These are phyloP conservation scores for Sinocyclocheilus grahami DNA, from an alignment of 2,113 vertebrate genomes.

Conservation along the genomic window DNA sequence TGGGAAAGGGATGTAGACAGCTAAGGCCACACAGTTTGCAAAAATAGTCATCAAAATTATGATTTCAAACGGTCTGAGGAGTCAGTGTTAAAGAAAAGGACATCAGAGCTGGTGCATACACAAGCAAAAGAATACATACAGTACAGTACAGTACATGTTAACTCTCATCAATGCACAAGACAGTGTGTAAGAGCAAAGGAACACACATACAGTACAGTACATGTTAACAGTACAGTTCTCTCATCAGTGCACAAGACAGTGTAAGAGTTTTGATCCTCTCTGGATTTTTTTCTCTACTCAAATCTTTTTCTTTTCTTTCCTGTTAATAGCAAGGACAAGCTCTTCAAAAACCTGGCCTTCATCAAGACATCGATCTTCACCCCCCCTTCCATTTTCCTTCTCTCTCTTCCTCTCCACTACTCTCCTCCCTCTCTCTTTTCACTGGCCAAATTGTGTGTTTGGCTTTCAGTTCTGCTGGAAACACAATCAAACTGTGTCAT, in stretches of 20 bases:
- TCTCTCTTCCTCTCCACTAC: not conserved
- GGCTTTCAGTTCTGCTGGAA: slow-evolving; percentile 20
- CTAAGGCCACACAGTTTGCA: slow-evolving; percentile 99
- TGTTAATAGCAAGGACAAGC: slow-evolving; percentile 4
- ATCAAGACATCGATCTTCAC: slow-evolving; percentile 25
- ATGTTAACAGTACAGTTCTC: not conserved
- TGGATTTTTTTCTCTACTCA: not conserved
- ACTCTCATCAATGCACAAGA: not conserved
- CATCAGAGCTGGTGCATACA: not conserved
- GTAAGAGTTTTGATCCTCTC: not conserved
- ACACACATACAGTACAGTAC: slow-evolving; percentile 28
- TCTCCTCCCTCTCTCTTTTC: not conserved
- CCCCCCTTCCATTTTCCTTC: not conserved
- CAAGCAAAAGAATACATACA: slow-evolving; percentile 48
- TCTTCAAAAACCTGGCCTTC: slow-evolving; percentile 19
- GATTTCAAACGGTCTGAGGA: slow-evolving; percentile 99
- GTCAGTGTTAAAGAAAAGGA: slow-evolving; percentile 81
- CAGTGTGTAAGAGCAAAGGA: slow-evolving; percentile 22
- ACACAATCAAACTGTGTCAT: slow-evolving; percentile 40
- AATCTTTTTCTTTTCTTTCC: not conserved
- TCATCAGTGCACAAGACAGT: not conserved
- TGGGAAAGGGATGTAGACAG: slow-evolving; percentile 99
- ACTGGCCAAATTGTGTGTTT: slow-evolving; percentile 23
- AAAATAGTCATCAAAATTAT: slow-evolving; percentile 99
- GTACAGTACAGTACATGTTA: not conserved